Evolutionary conservation across 2,113 vertebrate genomes (phyloP).

Genomic region (Gila orcuttii): DNA sequence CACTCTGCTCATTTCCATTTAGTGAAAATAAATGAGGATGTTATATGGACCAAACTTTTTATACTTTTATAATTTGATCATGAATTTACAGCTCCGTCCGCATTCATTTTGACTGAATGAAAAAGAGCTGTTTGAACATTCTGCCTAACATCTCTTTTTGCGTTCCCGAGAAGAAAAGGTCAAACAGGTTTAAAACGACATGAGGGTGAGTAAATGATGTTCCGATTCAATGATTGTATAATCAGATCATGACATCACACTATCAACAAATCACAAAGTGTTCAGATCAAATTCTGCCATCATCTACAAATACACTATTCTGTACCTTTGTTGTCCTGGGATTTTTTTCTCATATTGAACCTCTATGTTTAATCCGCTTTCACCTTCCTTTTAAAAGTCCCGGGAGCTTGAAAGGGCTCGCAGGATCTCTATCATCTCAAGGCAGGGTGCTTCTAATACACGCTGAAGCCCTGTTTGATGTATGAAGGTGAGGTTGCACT

Average conservation of each 20-base stretch:
- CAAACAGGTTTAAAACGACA: not conserved
- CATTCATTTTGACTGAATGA: not conserved
- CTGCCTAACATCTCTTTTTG: not conserved
- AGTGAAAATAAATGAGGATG: not conserved
- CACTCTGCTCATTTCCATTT: not conserved
- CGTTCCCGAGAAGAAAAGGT: too few species aligned
- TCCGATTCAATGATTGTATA: not conserved
- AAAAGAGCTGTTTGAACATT: not conserved
- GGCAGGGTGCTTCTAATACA: constrained; percentile 28
- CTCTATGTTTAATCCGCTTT: constrained; percentile 38
- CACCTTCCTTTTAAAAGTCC: constrained; percentile 44
- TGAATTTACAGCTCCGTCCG: not conserved
- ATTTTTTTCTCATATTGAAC: constrained; percentile 42
- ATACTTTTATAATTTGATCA: not conserved
- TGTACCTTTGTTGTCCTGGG: constrained; percentile 23
- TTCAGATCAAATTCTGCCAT: constrained; percentile 7
- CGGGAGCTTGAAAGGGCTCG: constrained; percentile 31
- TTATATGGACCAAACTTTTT: not conserved
- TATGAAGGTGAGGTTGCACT: constrained; percentile 44
- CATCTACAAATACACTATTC: constrained; percentile 39
- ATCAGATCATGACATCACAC: constrained; percentile 1
- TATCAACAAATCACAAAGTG: constrained; percentile 25
- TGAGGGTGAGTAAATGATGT: not conserved
- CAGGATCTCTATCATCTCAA: constrained; percentile 30
- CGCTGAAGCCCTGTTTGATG: constrained; percentile 37